Percentiles rank a stretch among this genome's conserved stretches.
These are phyloP conservation scores for Ibycter americanus DNA, from an alignment of 2,797 vertebrate genomes.

Conservation along the genomic window DNA sequence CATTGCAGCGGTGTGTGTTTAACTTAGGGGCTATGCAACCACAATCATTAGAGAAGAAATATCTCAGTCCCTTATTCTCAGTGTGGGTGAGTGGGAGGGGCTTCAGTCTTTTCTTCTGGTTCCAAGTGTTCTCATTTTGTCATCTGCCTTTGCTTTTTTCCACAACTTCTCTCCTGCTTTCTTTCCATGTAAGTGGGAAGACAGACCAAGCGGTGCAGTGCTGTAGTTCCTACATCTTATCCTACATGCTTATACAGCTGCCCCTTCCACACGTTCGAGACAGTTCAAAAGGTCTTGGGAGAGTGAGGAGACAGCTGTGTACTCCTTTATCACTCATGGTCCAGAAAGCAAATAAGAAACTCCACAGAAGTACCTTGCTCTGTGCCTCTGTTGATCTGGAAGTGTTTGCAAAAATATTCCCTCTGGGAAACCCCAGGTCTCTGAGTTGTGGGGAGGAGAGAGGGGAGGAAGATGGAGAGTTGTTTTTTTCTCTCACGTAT, in stretches of 20 bases:
- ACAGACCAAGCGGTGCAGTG: constrained; percentile 9
- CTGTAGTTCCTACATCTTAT: background rate
- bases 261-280: background rate
- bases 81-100: constrained; percentile 25
- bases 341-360: constrained; percentile 1
- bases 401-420: constrained; percentile 28
- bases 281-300: constrained; percentile 14
- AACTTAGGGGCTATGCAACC: constrained; percentile 50
- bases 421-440: constrained; percentile 50
- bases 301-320: constrained; percentile 4
- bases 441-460: constrained; percentile 47
- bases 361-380: constrained; percentile 15
- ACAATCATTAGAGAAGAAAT: constrained; percentile 37
- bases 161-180: constrained; percentile 39
- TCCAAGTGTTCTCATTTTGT: constrained; percentile 37
- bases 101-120: constrained; percentile 50
- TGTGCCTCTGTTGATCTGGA: constrained; percentile 14
- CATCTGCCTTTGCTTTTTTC: constrained; percentile 53
- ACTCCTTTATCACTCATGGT: background rate
- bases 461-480: constrained; percentile 65
- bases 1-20: constrained; percentile 49
- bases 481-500: constrained; percentile 62
- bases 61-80: background rate
- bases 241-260: background rate
- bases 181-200: constrained; percentile 42